Conservation (phyloP, 2,888 invertebrate genomes). For the Geotrupes spiniger region DNA sequence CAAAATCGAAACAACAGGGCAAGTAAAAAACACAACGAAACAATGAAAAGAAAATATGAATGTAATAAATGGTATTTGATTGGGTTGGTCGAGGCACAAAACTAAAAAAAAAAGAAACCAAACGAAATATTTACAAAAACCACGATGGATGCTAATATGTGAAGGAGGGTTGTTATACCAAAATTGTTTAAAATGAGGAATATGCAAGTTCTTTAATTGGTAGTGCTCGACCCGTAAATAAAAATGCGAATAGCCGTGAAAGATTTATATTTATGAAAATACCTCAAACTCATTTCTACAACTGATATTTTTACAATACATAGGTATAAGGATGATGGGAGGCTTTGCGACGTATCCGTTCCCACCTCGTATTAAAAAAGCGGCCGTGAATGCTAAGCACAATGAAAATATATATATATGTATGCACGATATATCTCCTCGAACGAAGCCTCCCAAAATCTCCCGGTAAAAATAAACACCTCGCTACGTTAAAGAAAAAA, state of each 20-base stretch:
- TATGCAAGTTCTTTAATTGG: too few species aligned
- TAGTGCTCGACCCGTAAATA: too few species aligned
- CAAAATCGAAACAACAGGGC: too few species aligned
- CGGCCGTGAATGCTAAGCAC: conserved; percentile 18
- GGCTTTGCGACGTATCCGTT: conserved; percentile 29
- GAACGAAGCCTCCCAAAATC: conserved; percentile 36
- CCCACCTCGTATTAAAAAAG: conserved; percentile 13
- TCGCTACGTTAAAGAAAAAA: conserved; percentile 46
- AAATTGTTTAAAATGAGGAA: too few species aligned
- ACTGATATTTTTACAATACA: conserved; percentile 48
- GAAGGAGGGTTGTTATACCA: too few species aligned
- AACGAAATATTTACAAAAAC: too few species aligned
- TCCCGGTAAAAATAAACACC: conserved; percentile 42
- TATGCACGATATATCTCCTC: conserved; percentile 5
- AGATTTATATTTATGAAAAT: conserved; percentile 53
- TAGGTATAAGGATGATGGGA: conserved; percentile 37
- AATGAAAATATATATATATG: conserved; percentile 27
- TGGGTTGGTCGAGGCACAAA: too few species aligned
- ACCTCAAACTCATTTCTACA: conserved; percentile 51
- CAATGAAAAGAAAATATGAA: too few species aligned
- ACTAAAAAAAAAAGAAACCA: too few species aligned
- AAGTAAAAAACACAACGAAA: too few species aligned
- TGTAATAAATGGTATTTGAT: too few species aligned
- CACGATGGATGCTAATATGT: too few species aligned
- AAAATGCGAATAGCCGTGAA: conserved; percentile 40